A percentile compares a stretch with the other conserved stretches of the same genome.
These are phyloP conservation scores for Menura novaehollandiae DNA, from an alignment of 2,113 vertebrate genomes.

Conservation along the genomic window DNA sequence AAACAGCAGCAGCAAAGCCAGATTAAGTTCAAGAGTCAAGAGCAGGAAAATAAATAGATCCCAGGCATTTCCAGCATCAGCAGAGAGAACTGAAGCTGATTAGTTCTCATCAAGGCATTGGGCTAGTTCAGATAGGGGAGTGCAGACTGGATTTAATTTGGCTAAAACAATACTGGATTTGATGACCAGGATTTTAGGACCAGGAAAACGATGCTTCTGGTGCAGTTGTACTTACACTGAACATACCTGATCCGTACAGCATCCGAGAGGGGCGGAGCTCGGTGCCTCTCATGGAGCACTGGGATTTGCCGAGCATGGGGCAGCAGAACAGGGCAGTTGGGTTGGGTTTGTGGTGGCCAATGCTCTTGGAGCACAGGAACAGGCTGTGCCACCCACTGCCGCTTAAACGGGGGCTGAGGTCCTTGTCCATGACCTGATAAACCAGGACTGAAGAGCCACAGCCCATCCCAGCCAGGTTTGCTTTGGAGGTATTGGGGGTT, in stretches of 20 bases:
- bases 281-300: accelerated
- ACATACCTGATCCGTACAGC: background rate
- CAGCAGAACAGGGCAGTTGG: background rate
- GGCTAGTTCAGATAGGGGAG: background rate
- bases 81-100: background rate
- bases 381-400: background rate
- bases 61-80: background rate
- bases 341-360: background rate
- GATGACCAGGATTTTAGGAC: background rate
- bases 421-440: background rate
- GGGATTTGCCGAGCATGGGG: background rate
- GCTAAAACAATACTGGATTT: background rate
- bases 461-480: background rate
- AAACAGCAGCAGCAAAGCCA: slow-evolving; percentile 40
- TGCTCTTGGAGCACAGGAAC: background rate
- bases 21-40: slow-evolving; percentile 42
- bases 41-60: slow-evolving; percentile 32
- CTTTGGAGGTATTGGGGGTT: background rate
- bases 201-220: background rate
- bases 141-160: background rate
- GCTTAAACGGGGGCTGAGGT: background rate
- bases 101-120: background rate
- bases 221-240: background rate
- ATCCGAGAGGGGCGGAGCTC: accelerated
- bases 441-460: background rate